Evolutionary conservation across 2,113 vertebrate species (phyloP).

Genomic region (Zapornia atra): DNA sequence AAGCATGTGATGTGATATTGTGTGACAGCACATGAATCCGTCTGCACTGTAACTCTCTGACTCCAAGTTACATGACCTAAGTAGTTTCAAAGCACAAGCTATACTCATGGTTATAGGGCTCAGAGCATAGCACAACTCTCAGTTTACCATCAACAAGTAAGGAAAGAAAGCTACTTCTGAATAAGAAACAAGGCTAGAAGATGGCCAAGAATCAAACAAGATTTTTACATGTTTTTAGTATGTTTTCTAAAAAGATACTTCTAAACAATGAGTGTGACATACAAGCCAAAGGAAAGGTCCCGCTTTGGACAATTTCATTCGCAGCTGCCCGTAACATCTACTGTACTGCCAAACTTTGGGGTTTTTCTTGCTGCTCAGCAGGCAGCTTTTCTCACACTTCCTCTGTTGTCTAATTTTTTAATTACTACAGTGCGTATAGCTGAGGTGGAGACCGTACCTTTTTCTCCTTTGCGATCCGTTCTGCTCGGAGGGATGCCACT

Average conservation of each 20-base stretch:
- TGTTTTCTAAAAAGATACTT: neutral
- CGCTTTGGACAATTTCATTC: neutral
- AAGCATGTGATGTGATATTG: neutral
- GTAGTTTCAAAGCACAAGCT: neutral
- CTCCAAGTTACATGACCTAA: neutral
- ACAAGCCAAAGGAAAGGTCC: neutral
- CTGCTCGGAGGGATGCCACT: constrained; percentile 89
- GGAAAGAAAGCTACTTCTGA: neutral
- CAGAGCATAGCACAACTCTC: neutral
- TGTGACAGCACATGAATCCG: neutral
- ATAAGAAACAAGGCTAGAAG: neutral
- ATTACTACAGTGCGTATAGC: neutral
- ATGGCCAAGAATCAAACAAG: neutral
- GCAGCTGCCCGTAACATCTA: neutral
- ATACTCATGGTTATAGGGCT: neutral
- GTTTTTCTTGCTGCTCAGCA: neutral
- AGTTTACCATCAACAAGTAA: neutral
- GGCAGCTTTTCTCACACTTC: neutral
- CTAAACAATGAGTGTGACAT: neutral
- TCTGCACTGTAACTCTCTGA: neutral
- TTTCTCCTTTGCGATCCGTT: constrained; percentile 93
- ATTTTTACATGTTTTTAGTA: neutral
- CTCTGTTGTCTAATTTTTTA: neutral
- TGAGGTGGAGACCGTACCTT: constrained; percentile 71
- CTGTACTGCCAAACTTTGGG: neutral